Conservation (phyloP, 2,797 vertebrate species). For the Molossus alvarezi region DNA sequence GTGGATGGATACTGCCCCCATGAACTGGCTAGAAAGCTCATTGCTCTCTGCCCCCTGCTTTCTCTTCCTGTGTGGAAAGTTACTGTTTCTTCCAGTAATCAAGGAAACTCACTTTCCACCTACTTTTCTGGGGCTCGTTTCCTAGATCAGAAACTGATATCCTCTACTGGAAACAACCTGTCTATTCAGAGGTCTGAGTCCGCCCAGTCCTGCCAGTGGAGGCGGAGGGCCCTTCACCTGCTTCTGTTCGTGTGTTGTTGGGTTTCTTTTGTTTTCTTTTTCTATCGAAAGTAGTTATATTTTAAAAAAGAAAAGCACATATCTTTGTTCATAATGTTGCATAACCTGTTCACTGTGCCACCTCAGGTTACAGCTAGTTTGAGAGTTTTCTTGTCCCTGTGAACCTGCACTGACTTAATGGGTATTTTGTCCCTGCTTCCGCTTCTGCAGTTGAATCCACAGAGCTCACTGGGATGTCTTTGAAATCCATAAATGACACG, state of each 20-base stretch:
- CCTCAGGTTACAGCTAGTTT: slow-evolving; percentile 60
- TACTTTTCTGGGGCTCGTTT: slow-evolving; percentile 67
- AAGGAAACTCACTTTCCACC: slow-evolving; percentile 76
- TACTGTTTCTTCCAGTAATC: slow-evolving; percentile 62
- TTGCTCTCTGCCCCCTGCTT: not conserved
- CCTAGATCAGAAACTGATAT: slow-evolving; percentile 74
- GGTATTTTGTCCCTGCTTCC: slow-evolving; percentile 40
- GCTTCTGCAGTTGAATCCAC: not conserved
- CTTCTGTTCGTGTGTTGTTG: slow-evolving; percentile 29
- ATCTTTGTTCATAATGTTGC: slow-evolving; percentile 58
- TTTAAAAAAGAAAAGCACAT: not conserved
- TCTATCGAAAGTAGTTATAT: not conserved
- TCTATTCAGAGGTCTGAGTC: slow-evolving; percentile 33
- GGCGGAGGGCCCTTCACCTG: slow-evolving; percentile 14
- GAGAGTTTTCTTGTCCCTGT: not conserved
- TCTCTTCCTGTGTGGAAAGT: slow-evolving; percentile 77
- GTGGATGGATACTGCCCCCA: rapidly evolving
- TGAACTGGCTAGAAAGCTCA: not conserved
- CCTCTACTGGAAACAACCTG: slow-evolving; percentile 41
- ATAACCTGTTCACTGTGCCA: slow-evolving; percentile 33
- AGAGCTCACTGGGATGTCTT: not conserved
- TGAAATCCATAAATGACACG: not conserved
- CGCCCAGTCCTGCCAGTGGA: not conserved
- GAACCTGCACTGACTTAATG: not conserved
- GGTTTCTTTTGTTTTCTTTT: slow-evolving; percentile 31